Evolutionary conservation across 2,797 vertebrate species (phyloP), one percentile per base, ranked within the genome.

Genomic region (Acipenser oxyrinchus): DNA sequence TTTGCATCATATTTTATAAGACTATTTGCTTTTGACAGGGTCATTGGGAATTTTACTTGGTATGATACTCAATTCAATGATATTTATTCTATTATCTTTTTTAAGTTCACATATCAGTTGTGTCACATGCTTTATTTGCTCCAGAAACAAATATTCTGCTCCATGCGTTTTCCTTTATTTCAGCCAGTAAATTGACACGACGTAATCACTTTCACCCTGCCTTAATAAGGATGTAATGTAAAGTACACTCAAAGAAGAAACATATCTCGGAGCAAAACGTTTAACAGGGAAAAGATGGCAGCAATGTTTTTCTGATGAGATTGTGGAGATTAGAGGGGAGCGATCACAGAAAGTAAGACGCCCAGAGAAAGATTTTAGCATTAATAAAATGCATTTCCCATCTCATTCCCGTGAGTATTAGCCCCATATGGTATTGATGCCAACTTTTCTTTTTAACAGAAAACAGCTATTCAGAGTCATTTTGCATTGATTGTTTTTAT

Each of bases 151-250:
- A 37, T 37, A 37, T 37, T 37, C 23, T 37, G 23, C 23, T 37
- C 23, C 23, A 37, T 37, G 23, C 4, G 23, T 37, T 37, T 37
- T 37, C 59, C 71, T 69, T 67, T 71, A 78, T 82, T 86, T 79
- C 80, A 82, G 73, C 71, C 76, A 65, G 70, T 70, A 71, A 76
- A 73, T 77, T 73, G 67, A 73, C 76, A 79, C 77, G 77, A 69
- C 62, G 69, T 81, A 79, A 85, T 87, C 81, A 81, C 82, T 84
- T 83, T 86, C 77, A 81, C 82, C 80, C 81, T 78, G 70, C 69
- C 78, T 78, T 83, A 82, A 84, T 85, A 84, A 83, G 52, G 74
- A 77, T 51, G 75, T 81, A 79, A 83, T 85, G 84, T 81, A 81
- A 82, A 81, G 71, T 37, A 4, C 23, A 4, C 23, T 37, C 81